These are phyloP conservation scores for Metridium senile DNA, from an alignment of 92 coral and sea anemone species.

Conservation along the genomic window DNA sequence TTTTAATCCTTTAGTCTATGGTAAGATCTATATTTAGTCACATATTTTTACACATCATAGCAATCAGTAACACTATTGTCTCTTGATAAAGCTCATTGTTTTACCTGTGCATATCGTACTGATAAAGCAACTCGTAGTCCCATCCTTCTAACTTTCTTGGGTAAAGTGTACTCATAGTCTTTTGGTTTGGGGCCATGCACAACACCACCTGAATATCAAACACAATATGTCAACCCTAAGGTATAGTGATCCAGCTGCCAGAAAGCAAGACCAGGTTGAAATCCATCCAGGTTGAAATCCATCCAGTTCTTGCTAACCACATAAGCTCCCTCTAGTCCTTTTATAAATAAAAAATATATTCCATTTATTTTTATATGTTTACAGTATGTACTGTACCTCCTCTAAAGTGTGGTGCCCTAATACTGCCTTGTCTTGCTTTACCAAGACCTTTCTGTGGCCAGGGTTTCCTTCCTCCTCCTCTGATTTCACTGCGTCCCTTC, in stretches of 20 bases:
- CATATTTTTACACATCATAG: too few species aligned
- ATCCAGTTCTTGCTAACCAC: too few species aligned
- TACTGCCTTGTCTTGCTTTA: constrained; percentile 98
- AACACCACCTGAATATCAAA: constrained; percentile 74
- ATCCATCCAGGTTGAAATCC: too few species aligned
- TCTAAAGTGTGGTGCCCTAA: constrained; percentile 93
- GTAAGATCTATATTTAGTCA: too few species aligned
- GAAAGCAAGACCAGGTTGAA: too few species aligned
- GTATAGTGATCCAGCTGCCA: too few species aligned
- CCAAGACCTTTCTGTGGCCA: constrained; percentile 95
- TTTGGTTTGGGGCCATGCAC: constrained; percentile 98
- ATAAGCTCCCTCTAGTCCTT: too few species aligned
- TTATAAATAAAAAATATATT: too few species aligned
- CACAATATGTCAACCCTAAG: background rate
- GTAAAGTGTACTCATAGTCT: constrained; percentile 84
- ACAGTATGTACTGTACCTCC: constrained; percentile 62
- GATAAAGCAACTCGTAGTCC: constrained; percentile 95
- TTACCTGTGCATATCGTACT: constrained; percentile 95
- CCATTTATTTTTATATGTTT: too few species aligned
- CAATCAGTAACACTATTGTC: too few species aligned
- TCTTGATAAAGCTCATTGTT: background rate
- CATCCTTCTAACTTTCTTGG: constrained; percentile 98
- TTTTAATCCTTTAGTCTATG: too few species aligned
- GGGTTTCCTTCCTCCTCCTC: constrained; percentile 98
- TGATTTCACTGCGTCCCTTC: constrained; percentile 76